Evolutionary conservation across 2,113 vertebrate genomes (phyloP), one percentile per base, ranked within the genome.

Genomic region (Peromyscus leucopus): DNA sequence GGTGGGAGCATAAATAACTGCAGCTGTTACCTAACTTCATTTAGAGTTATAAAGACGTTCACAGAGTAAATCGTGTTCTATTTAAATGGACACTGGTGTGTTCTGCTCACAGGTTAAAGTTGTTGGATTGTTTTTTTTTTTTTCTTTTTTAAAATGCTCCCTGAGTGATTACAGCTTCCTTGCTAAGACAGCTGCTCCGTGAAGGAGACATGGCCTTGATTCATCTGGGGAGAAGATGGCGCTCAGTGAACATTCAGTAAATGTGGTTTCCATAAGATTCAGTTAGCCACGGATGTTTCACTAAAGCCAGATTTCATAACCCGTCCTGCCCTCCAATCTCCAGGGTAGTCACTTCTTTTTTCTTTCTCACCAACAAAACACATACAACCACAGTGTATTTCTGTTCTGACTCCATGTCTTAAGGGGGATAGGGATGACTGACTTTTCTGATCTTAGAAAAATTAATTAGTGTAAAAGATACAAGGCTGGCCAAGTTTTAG

Each of bases 361-460:
- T 22, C 39, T 71, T 80, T 1, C 1, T 59, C 59, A 42, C 95
- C 33, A 51, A 36, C 19, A 26, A 1, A 46, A 12, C 13, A 42
- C 24, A 65, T 7, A 88, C 39, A 75, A 7, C 39, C 39, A 7
- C 10, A 67, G 90, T 51, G 1, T 46, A 36, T 59, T 79, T 95
- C 42, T 65, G 74, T 79, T 71, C 93, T 84, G 82, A 90, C 28
- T 85, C 94, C 36, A 92, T 97, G 97, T 96, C 90, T 93, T 96
- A 76, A 89, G 92, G 48, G 51, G 5, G 7, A 3, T 1, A n/a
- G 10, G 59, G 80, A 79, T 61, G 39, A 39, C 33, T n/a, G 46
- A 86, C 36, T 84, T 98, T 95, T 93, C 61, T 95, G 92, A 93
- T 96, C 82, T 46, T 93, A 89, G 92, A 90, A 95, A 96, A 95